Evolutionary conservation across 2,113 vertebrate genomes (phyloP), one percentile per base, ranked within the genome.

Genomic region (Phocoena sinus): DNA sequence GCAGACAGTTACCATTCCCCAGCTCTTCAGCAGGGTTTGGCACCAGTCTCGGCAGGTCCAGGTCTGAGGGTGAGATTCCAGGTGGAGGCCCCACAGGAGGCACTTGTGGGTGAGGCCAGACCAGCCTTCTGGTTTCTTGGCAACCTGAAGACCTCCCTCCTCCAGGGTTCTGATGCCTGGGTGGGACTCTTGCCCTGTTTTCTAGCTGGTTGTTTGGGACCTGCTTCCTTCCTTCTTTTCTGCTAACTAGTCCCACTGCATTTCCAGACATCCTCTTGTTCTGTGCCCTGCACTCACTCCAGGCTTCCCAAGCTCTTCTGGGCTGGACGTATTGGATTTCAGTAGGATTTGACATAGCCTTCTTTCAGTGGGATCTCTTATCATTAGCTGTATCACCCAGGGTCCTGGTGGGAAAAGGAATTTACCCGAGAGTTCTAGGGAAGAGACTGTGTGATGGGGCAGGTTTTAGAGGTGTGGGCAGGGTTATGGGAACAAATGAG

Each of bases 1-100:
- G 8, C 0, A 8, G 20, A 26, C 1, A 31, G 50, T 71, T 65
- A 53, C 14, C 62, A 2, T 41, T 3, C 14, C 21, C 62, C 5
- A 60, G n/a, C 23, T 81, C 14, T 0, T 60, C 68, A 60, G 26
- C 18, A 73, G 58, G 31, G 8, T 33, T 6, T 31, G 38, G 58
- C 26, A 2, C 14, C 15, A n/a, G 12, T 67, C 20, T 86, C 12
- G 7, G 25, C 2, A 58, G 36, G 47, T 83, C 50, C 0, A 2
- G 26, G 67, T 82, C 53, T 36, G 36, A 73, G 13, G 10, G 15
- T 3, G n/a, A 83, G 41, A 50, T 13, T 93, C 23, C 5, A 73
- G 67, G 44, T 5, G 0, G 15, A 68, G 58, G n/a, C 1, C 0
- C 12, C 31, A 33, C 20, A 9, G 10, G 85, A 87, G 56, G 12